phyloP scores from a whole-genome alignment of 2,888 invertebrate species.

The Anorthoa munda region DNA sequence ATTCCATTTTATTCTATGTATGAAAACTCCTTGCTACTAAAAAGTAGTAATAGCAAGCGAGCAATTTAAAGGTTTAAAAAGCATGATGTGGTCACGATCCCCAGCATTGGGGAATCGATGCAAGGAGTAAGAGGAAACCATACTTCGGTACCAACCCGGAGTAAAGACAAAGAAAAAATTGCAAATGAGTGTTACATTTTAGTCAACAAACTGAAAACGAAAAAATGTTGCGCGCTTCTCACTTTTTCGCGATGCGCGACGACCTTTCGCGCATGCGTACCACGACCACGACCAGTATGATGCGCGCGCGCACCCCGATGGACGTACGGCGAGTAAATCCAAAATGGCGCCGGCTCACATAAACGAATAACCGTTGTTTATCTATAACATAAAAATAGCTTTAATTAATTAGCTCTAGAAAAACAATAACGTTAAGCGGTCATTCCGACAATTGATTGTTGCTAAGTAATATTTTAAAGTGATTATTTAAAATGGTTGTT shows the following conservation, averaged over 20 bases:
- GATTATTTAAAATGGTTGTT: too few relatives aligned
- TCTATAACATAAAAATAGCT: conserved; percentile 63
- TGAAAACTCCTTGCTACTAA: too few relatives aligned
- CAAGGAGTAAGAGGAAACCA: too few relatives aligned
- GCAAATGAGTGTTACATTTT: conserved; percentile 56
- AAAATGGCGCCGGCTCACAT: conserved; percentile 53
- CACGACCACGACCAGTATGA: conserved; percentile 69
- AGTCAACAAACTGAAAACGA: neutral
- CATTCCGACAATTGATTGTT: conserved; percentile 35
- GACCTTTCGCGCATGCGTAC: conserved; percentile 69
- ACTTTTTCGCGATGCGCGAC: conserved; percentile 63
- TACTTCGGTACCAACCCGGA: too few relatives aligned
- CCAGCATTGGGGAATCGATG: too few relatives aligned
- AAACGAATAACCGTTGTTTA: conserved; percentile 59
- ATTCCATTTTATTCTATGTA: too few relatives aligned
- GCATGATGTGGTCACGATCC: too few relatives aligned
- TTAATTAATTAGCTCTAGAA: conserved; percentile 28
- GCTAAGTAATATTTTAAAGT: conserved; percentile 23
- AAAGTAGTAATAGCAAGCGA: too few relatives aligned
- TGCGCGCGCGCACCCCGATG: conserved; percentile 71
- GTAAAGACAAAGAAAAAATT: too few relatives aligned
- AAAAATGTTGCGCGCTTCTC: conserved; percentile 74
- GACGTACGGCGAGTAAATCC: conserved; percentile 49
- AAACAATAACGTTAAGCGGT: conserved; percentile 21
- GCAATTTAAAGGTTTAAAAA: too few relatives aligned